phyloP scores from a whole-genome alignment of 2,797 vertebrate species.

The Trichosurus vulpecula region DNA sequence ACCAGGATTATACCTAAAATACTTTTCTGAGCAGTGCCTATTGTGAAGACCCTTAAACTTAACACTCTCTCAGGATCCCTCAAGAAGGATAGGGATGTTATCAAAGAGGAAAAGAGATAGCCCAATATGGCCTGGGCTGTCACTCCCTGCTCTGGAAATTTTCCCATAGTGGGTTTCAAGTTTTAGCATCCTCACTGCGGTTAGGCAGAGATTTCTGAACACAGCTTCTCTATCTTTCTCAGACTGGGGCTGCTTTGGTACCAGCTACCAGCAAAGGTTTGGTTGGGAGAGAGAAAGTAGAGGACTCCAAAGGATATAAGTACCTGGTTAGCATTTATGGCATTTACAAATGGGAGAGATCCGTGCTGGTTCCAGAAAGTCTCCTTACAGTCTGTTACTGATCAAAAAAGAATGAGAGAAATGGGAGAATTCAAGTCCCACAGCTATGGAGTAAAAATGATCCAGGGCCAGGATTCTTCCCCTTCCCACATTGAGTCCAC shows the following conservation, averaged over 20 bases:
- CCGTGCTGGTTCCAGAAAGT: not conserved
- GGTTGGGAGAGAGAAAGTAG: not conserved
- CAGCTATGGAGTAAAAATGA: not conserved
- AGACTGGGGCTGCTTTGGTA: not conserved
- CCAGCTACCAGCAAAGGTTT: not conserved
- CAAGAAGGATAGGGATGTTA: not conserved
- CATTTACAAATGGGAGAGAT: not conserved
- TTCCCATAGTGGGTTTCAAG: not conserved
- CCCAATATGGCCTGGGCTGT: not conserved
- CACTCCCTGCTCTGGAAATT: not conserved
- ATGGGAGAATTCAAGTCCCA: not conserved
- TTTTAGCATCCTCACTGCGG: not conserved
- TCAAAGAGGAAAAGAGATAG: not conserved
- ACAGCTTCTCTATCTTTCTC: not conserved
- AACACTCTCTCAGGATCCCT: not conserved
- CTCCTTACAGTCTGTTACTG: not conserved
- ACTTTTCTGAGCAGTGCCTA: not conserved
- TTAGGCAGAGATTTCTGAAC: not conserved
- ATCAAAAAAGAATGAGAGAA: not conserved
- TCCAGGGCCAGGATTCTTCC: not conserved
- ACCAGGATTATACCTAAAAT: not conserved
- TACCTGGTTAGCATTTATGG: not conserved
- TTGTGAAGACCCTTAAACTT: not conserved
- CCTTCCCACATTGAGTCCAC: not conserved
- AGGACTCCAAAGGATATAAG: not conserved